phyloP scores from a whole-genome alignment of 2,888 invertebrate species.

The Leistus spinibarbis region DNA sequence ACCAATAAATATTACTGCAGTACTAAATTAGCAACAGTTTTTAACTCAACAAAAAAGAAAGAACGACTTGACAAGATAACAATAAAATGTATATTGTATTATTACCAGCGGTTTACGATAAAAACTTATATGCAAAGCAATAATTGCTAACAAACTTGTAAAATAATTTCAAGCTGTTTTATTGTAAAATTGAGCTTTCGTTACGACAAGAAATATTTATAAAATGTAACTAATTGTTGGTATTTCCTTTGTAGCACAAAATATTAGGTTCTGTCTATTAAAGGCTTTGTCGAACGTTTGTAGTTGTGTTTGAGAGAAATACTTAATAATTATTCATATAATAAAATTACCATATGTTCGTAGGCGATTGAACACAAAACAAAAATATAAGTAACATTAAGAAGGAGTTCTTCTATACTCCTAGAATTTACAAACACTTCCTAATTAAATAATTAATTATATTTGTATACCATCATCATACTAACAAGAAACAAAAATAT shows the following conservation, averaged over 20 bases:
- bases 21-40: background rate
- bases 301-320: no score
- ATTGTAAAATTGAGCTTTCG: no score
- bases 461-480: background rate
- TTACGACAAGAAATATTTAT: no score
- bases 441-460: background rate
- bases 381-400: background rate
- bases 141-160: no score
- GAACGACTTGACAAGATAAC: background rate
- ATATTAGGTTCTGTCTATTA: no score
- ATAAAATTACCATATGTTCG: background rate
- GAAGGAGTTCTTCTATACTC: background rate
- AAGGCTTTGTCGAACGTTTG: no score
- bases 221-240: no score
- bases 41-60: no score
- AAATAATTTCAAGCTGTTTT: no score
- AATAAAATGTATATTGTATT: background rate
- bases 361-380: background rate
- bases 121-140: background rate
- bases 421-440: no score
- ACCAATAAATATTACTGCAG: background rate
- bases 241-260: no score
- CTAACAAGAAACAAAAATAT: background rate
- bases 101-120: background rate
- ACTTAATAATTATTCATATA: background rate